A percentile compares a stretch with the other conserved stretches of the same genome.
Evolutionary conservation across 2,797 vertebrate genomes (phyloP).

Genomic region (Coluber constrictor): DNA sequence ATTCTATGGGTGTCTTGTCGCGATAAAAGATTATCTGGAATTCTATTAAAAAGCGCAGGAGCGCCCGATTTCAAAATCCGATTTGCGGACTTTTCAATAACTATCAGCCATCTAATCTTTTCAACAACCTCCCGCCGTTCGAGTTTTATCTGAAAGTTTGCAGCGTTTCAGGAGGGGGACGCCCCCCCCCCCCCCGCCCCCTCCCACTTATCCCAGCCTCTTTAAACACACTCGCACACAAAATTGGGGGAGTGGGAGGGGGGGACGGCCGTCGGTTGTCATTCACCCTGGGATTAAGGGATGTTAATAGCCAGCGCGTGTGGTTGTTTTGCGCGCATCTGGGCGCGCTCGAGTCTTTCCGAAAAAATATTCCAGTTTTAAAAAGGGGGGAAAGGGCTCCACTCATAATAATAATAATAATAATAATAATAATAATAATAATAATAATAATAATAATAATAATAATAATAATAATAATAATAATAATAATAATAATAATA

Average conservation of each 20-base stretch:
- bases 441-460: no score
- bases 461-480: no score
- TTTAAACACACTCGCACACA: not conserved
- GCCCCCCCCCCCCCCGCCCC: not conserved
- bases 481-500: constrained; percentile 19
- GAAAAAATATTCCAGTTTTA: constrained; percentile 5
- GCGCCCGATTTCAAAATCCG: constrained; percentile 82
- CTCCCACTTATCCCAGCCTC: not conserved
- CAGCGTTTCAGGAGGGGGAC: constrained; percentile 76
- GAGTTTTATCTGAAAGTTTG: constrained; percentile 85
- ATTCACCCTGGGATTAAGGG: constrained; percentile 71
- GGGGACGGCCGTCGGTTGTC: constrained; percentile 74
- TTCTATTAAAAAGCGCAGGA: constrained; percentile 90
- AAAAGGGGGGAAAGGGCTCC: constrained; percentile 8
- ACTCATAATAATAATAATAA: constrained; percentile 25
- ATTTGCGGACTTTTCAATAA: constrained; percentile 84
- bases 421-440: constrained; percentile 18
- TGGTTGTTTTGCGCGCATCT: not conserved
- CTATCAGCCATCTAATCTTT: constrained; percentile 80
- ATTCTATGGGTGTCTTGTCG: constrained; percentile 90
- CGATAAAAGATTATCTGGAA: constrained; percentile 91
- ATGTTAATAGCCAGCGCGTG: constrained; percentile 65
- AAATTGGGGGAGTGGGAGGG: constrained; percentile 51
- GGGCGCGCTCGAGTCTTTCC: not conserved
- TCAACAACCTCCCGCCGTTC: constrained; percentile 76